phyloP scores from a whole-genome alignment of 2,888 invertebrate species.

The Celastrina argiolus region DNA sequence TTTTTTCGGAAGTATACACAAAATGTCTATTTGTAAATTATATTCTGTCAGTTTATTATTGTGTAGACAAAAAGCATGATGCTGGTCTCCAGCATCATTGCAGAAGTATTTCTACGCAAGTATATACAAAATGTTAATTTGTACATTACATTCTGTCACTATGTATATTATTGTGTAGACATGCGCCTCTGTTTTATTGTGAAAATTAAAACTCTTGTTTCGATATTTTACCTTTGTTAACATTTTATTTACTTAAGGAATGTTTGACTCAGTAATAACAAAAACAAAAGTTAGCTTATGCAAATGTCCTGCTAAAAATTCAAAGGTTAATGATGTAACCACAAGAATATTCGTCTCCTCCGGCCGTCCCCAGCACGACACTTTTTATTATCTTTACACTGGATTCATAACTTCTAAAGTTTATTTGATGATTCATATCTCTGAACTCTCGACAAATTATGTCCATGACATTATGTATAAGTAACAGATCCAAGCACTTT shows the following conservation, averaged over 20 bases:
- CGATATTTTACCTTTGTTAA: not conserved
- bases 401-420: not conserved
- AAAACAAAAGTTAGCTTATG: not conserved
- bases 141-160: no score
- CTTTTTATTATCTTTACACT: not conserved
- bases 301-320: not conserved
- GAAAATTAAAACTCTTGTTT: not conserved
- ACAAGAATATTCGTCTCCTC: not conserved
- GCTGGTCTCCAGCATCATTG: no score
- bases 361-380: not conserved
- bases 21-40: no score
- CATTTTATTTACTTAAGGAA: not conserved
- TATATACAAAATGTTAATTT: no score
- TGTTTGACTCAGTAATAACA: not conserved
- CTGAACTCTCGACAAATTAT: not conserved
- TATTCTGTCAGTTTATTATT: no score
- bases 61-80: no score
- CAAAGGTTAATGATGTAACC: constrained; percentile 7
- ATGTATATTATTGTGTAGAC: no score
- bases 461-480: not conserved
- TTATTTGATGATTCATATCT: not conserved
- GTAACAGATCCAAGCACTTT: not conserved
- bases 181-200: no score
- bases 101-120: no score
- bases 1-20: no score